Evolutionary conservation across 2,888 invertebrate genomes (phyloP), one percentile per base, ranked within the genome.

Genomic region (Leptopilina myrica): DNA sequence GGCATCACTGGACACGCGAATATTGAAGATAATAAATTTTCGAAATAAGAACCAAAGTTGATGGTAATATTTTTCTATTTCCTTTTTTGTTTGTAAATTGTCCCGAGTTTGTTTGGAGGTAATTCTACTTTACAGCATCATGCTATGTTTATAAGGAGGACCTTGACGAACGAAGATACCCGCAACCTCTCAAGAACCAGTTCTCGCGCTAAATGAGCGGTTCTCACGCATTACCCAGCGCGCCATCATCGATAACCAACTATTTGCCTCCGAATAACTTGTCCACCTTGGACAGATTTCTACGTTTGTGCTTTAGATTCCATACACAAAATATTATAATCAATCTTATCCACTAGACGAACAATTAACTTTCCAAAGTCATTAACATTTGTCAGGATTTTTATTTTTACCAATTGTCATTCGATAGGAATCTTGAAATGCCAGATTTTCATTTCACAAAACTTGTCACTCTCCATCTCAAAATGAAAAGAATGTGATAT

Each of bases 181-280:
- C 64, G 33, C 26, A 64, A 56, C 69, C 53, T 56, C 53, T 56
- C 33, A 12, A 69, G 69, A 69, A 69, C 69, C 69, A 69, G 69
- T 69, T 69, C 69, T 69, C 33, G 53, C 66, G 46, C 43, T 66
- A 66, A 66, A 66, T 66, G 66, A 43, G 66, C 66, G 69, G 69
- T 69, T 69, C 69, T 69, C 69, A 69, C 69, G 69, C 69, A 69
- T 69, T 69, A 69, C 69, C 26, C 26, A 69, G 33, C 69, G 69
- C 69, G 14, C 69, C 66, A 66, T 46, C 66, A 66, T 46, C 66
- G 66, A 66, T 66, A 66, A 66, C 66, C 15, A 40, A 66, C 15
- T 66, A 66, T 46, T 66, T 66, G 69, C 69, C 69, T 69, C 53
- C 69, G 69, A 69, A 69, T 53, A 49, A 26, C 26, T 69, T 69